Conservation (phyloP, 2,113 vertebrate genomes). For the Nibea coibor region DNA sequence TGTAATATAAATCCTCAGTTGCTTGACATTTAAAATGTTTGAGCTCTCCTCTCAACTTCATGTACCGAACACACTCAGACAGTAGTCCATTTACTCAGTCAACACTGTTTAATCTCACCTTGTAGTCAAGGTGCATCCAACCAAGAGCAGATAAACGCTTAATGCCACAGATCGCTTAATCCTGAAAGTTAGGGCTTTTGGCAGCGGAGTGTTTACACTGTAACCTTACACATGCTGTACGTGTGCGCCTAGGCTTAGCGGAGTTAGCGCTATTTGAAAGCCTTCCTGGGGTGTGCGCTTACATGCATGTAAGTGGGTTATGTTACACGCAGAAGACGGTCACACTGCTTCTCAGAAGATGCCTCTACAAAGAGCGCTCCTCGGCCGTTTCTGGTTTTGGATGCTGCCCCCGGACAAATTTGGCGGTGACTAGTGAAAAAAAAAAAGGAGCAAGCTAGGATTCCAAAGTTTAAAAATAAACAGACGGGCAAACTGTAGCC, state of each 20-base stretch:
- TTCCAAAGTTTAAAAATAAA: constrained; percentile 85
- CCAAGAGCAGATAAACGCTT: constrained; percentile 67
- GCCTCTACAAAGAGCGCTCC: constrained; percentile 17
- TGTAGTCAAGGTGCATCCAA: constrained; percentile 54
- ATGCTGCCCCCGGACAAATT: constrained; percentile 60
- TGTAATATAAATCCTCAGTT: not conserved
- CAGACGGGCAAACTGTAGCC: constrained; percentile 74
- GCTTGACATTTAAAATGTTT: constrained; percentile 16
- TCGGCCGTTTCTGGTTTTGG: constrained; percentile 61
- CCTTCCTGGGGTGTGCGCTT: constrained; percentile 35
- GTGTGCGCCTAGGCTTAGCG: constrained; percentile 57
- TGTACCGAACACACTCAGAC: constrained; percentile 15
- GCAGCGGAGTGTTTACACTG: constrained; percentile 52
- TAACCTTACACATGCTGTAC: constrained; percentile 64
- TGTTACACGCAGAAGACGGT: constrained; percentile 46
- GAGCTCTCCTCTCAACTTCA: not conserved
- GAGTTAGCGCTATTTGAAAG: constrained; percentile 44
- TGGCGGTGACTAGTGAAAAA: constrained; percentile 51
- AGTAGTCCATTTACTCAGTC: constrained; percentile 23
- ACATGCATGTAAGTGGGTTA: constrained; percentile 49
- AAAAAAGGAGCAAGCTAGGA: constrained; percentile 51
- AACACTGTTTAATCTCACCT: constrained; percentile 47
- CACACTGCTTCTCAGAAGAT: constrained; percentile 27
- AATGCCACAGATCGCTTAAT: constrained; percentile 73
- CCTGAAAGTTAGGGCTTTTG: constrained; percentile 70